Evolutionary conservation across 2,888 invertebrate genomes (phyloP).

Genomic region (Brachyptera putata): DNA sequence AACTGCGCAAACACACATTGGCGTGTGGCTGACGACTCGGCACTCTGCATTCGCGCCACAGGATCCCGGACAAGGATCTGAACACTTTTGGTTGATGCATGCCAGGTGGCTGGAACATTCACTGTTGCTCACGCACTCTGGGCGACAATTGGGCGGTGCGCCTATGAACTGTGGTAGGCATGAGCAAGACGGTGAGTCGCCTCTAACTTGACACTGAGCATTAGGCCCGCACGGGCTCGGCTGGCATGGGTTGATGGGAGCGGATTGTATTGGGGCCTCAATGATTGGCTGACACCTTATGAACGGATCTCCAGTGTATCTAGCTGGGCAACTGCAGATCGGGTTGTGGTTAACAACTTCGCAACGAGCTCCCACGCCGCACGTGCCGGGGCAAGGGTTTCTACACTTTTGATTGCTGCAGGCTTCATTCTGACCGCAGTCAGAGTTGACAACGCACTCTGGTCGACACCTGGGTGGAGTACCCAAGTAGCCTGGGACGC

Average conservation of each 20-base stretch:
- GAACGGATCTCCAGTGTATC: slow-evolving; percentile 73
- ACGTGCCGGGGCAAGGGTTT: slow-evolving; percentile 53
- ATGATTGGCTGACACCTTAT: slow-evolving; percentile 54
- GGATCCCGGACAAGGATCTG: slow-evolving; percentile 59
- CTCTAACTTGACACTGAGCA: slow-evolving; percentile 39
- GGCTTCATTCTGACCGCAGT: slow-evolving; percentile 50
- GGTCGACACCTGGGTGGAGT: slow-evolving; percentile 51
- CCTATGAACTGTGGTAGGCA: slow-evolving; percentile 65
- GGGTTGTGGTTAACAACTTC: slow-evolving; percentile 72
- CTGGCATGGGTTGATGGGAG: slow-evolving; percentile 37
- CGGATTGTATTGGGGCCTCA: slow-evolving; percentile 31
- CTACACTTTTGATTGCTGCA: slow-evolving; percentile 52
- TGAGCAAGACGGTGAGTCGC: slow-evolving; percentile 50
- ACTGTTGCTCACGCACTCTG: slow-evolving; percentile 56
- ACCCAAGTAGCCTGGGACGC: slow-evolving; percentile 48
- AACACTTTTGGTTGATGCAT: slow-evolving; percentile 50
- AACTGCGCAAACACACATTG: slow-evolving; percentile 40
- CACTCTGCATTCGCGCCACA: slow-evolving; percentile 73
- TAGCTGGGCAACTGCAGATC: slow-evolving; percentile 64
- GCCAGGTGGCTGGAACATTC: slow-evolving; percentile 49
- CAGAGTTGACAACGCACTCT: slow-evolving; percentile 51
- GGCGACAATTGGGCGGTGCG: slow-evolving; percentile 53
- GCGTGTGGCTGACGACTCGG: slow-evolving; percentile 44
- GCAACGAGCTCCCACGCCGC: slow-evolving; percentile 63
- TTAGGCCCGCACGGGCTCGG: slow-evolving; percentile 40